Conservation (phyloP, 2,797 vertebrate genomes). For the Acanthurus tractus region DNA sequence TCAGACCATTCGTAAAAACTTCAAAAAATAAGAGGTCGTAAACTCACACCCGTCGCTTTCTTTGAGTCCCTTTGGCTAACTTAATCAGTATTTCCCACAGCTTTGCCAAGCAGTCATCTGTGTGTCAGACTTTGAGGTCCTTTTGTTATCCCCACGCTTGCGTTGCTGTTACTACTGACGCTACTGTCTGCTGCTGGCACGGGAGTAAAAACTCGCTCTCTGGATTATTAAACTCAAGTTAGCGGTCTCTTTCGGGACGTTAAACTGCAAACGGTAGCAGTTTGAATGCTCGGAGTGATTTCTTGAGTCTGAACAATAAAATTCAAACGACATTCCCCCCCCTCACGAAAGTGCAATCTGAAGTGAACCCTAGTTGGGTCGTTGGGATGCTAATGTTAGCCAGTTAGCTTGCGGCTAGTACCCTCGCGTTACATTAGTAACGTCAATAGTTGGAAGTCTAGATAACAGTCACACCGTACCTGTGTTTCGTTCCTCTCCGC, state of each 20-base stretch:
- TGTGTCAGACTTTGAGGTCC: constrained; percentile 63
- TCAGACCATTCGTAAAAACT: not conserved
- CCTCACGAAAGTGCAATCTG: constrained; percentile 48
- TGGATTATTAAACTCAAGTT: constrained; percentile 35
- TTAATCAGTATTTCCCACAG: constrained; percentile 4
- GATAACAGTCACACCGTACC: constrained; percentile 77
- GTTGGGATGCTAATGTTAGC: constrained; percentile 78
- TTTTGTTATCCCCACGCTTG: constrained; percentile 75
- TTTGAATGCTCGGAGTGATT: not conserved
- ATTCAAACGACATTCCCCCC: not conserved
- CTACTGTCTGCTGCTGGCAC: constrained; percentile 18
- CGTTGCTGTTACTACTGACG: constrained; percentile 37
- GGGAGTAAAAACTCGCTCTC: constrained; percentile 43
- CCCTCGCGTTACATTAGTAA: constrained; percentile 79
- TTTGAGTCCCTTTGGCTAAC: not conserved
- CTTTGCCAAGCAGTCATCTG: constrained; percentile 28
- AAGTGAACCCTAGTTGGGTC: constrained; percentile 54
- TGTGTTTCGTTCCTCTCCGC: constrained; percentile 56
- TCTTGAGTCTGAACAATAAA: not conserved
- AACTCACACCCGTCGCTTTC: not conserved
- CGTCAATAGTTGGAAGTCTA: constrained; percentile 80
- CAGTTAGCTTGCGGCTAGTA: constrained; percentile 77
- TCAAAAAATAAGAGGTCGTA: not conserved
- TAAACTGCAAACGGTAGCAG: not conserved
- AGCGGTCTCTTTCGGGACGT: not conserved